phyloP scores from a whole-genome alignment of 2,888 invertebrate genomes.

The Synanthedon vespiformis region DNA sequence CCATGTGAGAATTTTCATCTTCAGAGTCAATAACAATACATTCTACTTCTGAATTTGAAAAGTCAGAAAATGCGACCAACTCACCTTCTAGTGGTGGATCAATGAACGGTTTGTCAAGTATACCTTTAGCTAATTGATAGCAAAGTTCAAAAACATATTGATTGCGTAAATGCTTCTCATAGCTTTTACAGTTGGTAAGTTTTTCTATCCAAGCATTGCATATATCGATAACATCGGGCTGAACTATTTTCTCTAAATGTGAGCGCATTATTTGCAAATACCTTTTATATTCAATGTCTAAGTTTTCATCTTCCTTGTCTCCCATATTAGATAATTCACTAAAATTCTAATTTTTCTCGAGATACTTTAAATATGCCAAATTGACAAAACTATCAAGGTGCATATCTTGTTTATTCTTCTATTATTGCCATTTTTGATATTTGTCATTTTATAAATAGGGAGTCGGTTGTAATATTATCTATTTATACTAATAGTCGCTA shows the following conservation, averaged over 20 bases:
- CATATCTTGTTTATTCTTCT: too few species aligned
- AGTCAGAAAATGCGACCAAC: constrained; percentile 25
- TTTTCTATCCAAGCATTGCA: constrained; percentile 56
- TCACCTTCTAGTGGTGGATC: constrained; percentile 25
- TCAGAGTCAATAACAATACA: constrained; percentile 30
- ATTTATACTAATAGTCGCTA: too few species aligned
- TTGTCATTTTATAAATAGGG: too few species aligned
- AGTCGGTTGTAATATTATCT: too few species aligned
- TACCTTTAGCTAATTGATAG: constrained; percentile 47
- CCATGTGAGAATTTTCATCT: constrained; percentile 10
- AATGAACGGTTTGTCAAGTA: constrained; percentile 40
- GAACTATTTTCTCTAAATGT: constrained; percentile 35
- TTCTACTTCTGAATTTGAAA: constrained; percentile 36
- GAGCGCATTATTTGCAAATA: constrained; percentile 49
- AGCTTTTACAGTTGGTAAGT: constrained; percentile 29
- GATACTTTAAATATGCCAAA: neutral
- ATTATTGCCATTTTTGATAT: too few species aligned
- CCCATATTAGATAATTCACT: constrained; percentile 24
- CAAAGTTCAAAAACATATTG: constrained; percentile 48
- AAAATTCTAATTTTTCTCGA: neutral
- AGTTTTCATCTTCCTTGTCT: constrained; percentile 22
- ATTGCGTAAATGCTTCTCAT: constrained; percentile 43
- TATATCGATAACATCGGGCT: constrained; percentile 32
- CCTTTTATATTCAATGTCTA: constrained; percentile 47
- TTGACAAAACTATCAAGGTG: neutral